Conservation (phyloP, 2,888 invertebrate species). For the Endomychus coccineus region DNA sequence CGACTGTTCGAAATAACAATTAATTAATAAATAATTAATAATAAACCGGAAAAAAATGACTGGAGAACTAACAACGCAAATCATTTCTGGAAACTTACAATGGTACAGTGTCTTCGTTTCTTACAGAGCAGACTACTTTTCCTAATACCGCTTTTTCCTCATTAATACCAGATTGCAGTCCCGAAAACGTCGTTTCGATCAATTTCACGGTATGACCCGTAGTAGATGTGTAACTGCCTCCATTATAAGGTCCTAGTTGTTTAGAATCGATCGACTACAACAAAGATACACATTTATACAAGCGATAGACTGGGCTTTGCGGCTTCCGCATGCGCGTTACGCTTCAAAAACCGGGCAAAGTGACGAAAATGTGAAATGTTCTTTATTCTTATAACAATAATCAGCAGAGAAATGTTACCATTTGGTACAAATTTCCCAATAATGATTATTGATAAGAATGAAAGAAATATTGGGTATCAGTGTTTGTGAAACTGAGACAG, state of each 20-base stretch:
- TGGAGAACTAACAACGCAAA: neutral
- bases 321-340: too few species aligned
- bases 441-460: too few species aligned
- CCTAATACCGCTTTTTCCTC: slow-evolving; percentile 62
- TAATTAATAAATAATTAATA: neutral
- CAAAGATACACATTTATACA: too few species aligned
- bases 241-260: slow-evolving; percentile 62
- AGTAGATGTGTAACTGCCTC: slow-evolving; percentile 49
- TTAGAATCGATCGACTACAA: slow-evolving; percentile 55
- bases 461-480: too few species aligned
- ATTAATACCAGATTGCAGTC: slow-evolving; percentile 58
- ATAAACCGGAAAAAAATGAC: neutral
- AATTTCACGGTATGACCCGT: slow-evolving; percentile 48
- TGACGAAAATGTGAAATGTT: too few species aligned
- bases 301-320: too few species aligned
- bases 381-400: too few species aligned
- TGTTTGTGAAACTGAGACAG: too few species aligned
- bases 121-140: slow-evolving; percentile 73
- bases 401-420: too few species aligned
- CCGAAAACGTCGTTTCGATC: slow-evolving; percentile 45
- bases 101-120: slow-evolving; percentile 66
- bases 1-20: too few species aligned
- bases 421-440: too few species aligned
- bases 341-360: too few species aligned
- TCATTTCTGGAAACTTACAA: slow-evolving; percentile 54